Evolutionary conservation across 2,888 invertebrate species (phyloP).

Genomic region (Anthophora plumipes): DNA sequence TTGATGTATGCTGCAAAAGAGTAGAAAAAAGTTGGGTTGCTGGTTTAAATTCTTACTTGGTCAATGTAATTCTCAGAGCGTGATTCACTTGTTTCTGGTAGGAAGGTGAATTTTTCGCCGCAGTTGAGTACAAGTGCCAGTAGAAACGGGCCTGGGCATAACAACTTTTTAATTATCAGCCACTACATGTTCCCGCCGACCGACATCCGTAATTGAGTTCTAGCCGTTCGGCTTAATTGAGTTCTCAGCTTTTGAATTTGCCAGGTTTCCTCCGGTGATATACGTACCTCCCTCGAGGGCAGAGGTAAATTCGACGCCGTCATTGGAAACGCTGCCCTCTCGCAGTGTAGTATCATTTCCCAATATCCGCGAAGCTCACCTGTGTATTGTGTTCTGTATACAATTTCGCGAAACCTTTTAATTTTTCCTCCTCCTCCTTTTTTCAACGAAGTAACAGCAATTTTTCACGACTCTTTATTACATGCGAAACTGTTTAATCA

Average conservation of each 20-base stretch:
- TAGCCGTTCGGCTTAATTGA: constrained; percentile 63
- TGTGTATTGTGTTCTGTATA: constrained; percentile 46
- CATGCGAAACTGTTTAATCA: constrained; percentile 34
- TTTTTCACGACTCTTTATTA: constrained; percentile 19
- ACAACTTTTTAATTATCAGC: constrained; percentile 63
- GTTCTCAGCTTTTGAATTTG: constrained; percentile 56
- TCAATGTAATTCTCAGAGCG: constrained; percentile 61
- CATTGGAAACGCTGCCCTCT: constrained; percentile 68
- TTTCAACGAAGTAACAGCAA: background rate
- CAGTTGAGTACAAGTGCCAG: constrained; percentile 72
- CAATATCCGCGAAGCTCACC: constrained; percentile 63
- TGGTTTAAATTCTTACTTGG: constrained; percentile 59
- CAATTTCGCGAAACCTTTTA: background rate
- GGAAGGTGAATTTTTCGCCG: constrained; percentile 60
- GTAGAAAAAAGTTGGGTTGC: too few relatives aligned
- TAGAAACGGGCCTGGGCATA: constrained; percentile 74
- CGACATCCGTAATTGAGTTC: constrained; percentile 69
- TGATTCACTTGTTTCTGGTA: constrained; percentile 70
- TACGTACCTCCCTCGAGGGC: constrained; percentile 72
- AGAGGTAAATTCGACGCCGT: constrained; percentile 68
- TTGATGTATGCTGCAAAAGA: too few relatives aligned
- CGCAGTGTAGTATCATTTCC: constrained; percentile 72
- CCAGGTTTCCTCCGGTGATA: constrained; percentile 42
- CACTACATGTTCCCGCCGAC: constrained; percentile 43
- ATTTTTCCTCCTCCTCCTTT: background rate